Evolutionary conservation across 2,888 invertebrate genomes (phyloP).

Genomic region (Gastrophysa polygoni): DNA sequence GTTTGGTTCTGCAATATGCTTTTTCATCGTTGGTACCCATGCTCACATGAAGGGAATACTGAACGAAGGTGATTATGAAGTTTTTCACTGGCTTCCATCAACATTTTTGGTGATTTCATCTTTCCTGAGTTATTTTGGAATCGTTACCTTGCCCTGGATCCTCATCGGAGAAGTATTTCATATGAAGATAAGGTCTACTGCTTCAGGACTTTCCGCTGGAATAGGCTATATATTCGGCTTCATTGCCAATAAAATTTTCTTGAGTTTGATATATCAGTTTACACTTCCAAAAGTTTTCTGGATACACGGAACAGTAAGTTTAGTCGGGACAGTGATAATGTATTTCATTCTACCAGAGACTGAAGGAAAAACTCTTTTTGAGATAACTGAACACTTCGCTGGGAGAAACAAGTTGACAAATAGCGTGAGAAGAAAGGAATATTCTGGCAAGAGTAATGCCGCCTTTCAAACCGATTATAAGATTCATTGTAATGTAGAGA

Average conservation of each 20-base stretch:
- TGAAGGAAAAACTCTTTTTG: slow-evolving; percentile 75
- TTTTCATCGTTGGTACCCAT: slow-evolving; percentile 66
- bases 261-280: slow-evolving; percentile 67
- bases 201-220: slow-evolving; percentile 75
- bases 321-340: slow-evolving; percentile 68
- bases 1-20: slow-evolving; percentile 69
- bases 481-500: slow-evolving; percentile 14
- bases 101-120: slow-evolving; percentile 70
- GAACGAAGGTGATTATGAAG: slow-evolving; percentile 11
- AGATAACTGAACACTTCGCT: slow-evolving; percentile 74
- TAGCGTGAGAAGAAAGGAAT: slow-evolving; percentile 52
- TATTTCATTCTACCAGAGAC: slow-evolving; percentile 81
- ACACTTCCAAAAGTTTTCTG: slow-evolving; percentile 76
- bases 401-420: slow-evolving; percentile 63
- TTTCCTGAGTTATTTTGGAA: slow-evolving; percentile 71
- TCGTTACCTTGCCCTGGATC: slow-evolving; percentile 79
- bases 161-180: slow-evolving; percentile 80
- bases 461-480: slow-evolving; percentile 23
- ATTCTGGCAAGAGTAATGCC: slow-evolving; percentile 41
- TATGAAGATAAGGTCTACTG: slow-evolving; percentile 70
- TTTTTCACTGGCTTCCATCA: slow-evolving; percentile 68
- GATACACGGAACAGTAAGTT: slow-evolving; percentile 68
- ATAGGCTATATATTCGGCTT: slow-evolving; percentile 79
- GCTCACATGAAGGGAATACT: slow-evolving; percentile 51
- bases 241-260: slow-evolving; percentile 74